phyloP scores from a whole-genome alignment of 2,797 vertebrate species.

The Semaprochilodus insignis region DNA sequence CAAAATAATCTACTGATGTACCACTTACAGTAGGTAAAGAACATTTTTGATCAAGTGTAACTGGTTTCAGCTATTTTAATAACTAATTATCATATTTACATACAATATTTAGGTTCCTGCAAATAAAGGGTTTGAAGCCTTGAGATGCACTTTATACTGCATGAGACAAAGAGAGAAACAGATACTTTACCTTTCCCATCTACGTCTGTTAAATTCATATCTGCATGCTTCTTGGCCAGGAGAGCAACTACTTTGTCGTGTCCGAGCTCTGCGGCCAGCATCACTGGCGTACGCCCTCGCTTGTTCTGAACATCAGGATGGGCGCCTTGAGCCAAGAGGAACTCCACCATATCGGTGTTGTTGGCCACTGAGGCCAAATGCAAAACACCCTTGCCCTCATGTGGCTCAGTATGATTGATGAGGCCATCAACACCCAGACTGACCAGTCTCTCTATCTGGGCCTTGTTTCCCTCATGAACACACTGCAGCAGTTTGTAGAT shows the following conservation, averaged over 20 bases:
- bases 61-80: too few relatives aligned
- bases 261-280: slow-evolving; percentile 89
- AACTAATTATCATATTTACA: too few relatives aligned
- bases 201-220: slow-evolving; percentile 83
- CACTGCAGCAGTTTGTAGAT: slow-evolving; percentile 90
- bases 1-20: too few relatives aligned
- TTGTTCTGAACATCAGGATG: slow-evolving; percentile 83
- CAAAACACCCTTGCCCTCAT: slow-evolving; percentile 81
- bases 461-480: slow-evolving; percentile 78
- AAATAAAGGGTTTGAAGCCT: too few relatives aligned
- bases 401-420: slow-evolving; percentile 88
- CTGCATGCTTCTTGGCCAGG: slow-evolving; percentile 79
- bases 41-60: too few relatives aligned
- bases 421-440: slow-evolving; percentile 82
- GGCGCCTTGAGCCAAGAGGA: slow-evolving; percentile 84
- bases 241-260: slow-evolving; percentile 80
- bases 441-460: slow-evolving; percentile 84
- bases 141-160: neutral
- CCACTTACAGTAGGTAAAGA: too few relatives aligned
- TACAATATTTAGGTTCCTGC: too few relatives aligned
- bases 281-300: slow-evolving; percentile 82
- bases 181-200: slow-evolving; percentile 86
- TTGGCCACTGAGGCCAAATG: slow-evolving; percentile 85
- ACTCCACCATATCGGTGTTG: slow-evolving; percentile 82
- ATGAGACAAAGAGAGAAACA: neutral